phyloP scores from a whole-genome alignment of 2,113 vertebrate species.

The Pelvicachromis taeniatus region DNA sequence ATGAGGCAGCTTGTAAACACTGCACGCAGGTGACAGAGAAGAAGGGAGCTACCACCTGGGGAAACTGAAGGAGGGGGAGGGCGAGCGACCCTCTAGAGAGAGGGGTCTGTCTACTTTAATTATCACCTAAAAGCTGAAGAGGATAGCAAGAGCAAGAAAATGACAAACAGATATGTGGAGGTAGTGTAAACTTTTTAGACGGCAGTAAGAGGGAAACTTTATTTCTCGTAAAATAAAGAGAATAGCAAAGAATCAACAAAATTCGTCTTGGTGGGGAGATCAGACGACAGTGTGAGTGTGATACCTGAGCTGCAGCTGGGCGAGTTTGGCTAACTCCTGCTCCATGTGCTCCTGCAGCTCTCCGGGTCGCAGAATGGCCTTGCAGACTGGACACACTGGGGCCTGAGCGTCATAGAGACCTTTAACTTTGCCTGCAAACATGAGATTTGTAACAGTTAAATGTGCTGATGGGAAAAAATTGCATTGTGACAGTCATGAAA shows the following conservation, averaged over 20 bases:
- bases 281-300: not conserved
- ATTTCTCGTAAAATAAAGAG: not conserved
- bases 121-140: conserved; percentile 8
- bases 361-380: conserved; percentile 83
- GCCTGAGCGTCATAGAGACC: conserved; percentile 86
- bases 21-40: conserved; percentile 38
- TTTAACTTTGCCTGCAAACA: conserved; percentile 59
- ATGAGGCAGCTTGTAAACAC: conserved; percentile 70
- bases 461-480: not conserved
- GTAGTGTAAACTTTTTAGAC: not conserved
- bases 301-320: conserved; percentile 89
- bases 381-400: conserved; percentile 92
- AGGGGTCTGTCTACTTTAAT: conserved; percentile 32
- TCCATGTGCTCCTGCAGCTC: conserved; percentile 96
- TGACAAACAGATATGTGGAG: not conserved
- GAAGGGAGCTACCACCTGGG: conserved; percentile 22
- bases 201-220: not conserved
- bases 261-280: not conserved
- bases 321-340: conserved; percentile 87
- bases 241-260: not conserved
- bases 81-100: not conserved
- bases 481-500: not conserved
- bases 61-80: not conserved
- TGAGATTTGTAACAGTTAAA: not conserved
- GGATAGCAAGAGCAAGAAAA: not conserved